Evolutionary conservation across 2,113 vertebrate genomes (phyloP).

Genomic region (Penelope pileata): DNA sequence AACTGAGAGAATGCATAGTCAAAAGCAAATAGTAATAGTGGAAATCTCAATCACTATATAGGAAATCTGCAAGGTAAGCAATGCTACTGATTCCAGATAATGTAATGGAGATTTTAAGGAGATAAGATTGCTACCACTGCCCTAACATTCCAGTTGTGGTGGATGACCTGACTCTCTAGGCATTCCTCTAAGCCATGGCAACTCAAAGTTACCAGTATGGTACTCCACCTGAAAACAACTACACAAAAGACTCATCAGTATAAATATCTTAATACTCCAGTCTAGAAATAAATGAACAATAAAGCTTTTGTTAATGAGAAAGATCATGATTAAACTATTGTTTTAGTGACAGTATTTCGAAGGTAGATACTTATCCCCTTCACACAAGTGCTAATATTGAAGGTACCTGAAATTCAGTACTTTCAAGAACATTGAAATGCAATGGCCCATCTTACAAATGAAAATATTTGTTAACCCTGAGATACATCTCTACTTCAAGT

Average conservation of each 20-base stretch:
- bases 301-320: neutral
- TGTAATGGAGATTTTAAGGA: neutral
- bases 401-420: neutral
- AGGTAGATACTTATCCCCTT: neutral
- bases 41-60: neutral
- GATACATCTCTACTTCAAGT: neutral
- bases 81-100: neutral
- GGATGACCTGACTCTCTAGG: neutral
- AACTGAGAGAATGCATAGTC: neutral
- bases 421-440: neutral
- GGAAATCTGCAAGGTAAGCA: neutral
- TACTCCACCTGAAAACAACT: neutral
- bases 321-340: neutral
- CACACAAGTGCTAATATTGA: neutral
- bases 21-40: neutral
- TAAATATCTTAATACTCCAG: neutral
- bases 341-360: neutral
- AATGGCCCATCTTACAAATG: neutral
- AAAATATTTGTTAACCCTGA: neutral
- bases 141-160: neutral
- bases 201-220: neutral
- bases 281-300: neutral
- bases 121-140: neutral
- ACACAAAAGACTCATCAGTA: neutral
- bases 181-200: neutral